Base-by-base conservation (phyloP, 2,888 invertebrate genomes). In the Rapana venosa region DNA sequence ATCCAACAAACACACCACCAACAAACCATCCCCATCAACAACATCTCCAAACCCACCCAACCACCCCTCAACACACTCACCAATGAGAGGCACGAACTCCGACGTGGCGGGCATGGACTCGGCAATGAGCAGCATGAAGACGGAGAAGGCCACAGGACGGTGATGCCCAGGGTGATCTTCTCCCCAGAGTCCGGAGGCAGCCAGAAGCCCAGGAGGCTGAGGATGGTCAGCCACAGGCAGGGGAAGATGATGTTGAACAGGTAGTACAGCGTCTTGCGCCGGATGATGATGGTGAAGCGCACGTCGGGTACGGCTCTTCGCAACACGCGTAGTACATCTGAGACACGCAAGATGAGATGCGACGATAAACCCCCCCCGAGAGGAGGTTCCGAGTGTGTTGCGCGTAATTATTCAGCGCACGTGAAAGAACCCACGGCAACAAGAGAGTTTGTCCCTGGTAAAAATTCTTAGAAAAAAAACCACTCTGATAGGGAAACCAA, bases 291-390 rank as follows among this genome's bases (percentile, higher is more conserved):
- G 83, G 96, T 96, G 92, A 97, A 97, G 20, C 97, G 97, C 30
- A 97, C 96, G 92, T 97, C 97, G 97, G 97, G 93, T 97, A 97
- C 15, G 97, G 97, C 92, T 97, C 97, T 15, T 94, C 93, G 93
- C 97, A 97, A 93, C 97, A 97, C 13, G 96, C 96, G 94, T 97
- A 97, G 90, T 91, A 93, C 26, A 89, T 58, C 86, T 86, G 84
- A 5, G 20, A 8, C 8, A 47, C 8, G 47, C 47, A 47, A 8
- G 8, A 5, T 47, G 8, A 47, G 8, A 47, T 47, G 47, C 2
- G 8, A 47, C 2, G 47, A 47, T 47, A 47, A n/a, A n/a, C n/a
- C n/a, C n/a, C n/a, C n/a, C n/a, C n/a, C n/a, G n/a, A n/a, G n/a
- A n/a, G n/a, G n/a, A n/a, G n/a, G n/a, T n/a, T n/a, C n/a, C n/a